Evolutionary conservation across 2,113 vertebrate genomes (phyloP).

Genomic region (Thymallus thymallus): DNA sequence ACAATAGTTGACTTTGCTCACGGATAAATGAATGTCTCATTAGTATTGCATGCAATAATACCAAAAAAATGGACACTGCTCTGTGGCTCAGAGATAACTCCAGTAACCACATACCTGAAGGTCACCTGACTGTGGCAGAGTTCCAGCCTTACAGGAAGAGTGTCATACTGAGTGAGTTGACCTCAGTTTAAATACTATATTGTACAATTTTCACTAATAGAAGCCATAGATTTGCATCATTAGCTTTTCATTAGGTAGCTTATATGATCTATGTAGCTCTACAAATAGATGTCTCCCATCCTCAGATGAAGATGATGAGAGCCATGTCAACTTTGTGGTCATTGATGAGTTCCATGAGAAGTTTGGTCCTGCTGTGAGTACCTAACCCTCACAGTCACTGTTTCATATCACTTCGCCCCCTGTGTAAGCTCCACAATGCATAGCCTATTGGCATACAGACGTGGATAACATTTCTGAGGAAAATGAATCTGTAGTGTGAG

Average conservation of each 20-base stretch:
- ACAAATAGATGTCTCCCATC: neutral
- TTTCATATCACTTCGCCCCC: neutral
- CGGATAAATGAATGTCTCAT: too few species aligned
- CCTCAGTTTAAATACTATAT: neutral
- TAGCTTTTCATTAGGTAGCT: too few species aligned
- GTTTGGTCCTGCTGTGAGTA: slow-evolving; percentile 72
- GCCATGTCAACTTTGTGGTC: slow-evolving; percentile 61
- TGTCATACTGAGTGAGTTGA: slow-evolving; percentile 42
- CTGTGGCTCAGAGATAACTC: slow-evolving; percentile 23
- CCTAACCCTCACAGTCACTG: neutral
- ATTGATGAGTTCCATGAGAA: slow-evolving; percentile 72
- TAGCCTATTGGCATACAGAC: too few species aligned
- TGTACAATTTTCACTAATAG: neutral
- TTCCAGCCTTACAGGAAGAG: slow-evolving; percentile 63
- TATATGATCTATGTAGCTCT: neutral
- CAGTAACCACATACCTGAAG: neutral
- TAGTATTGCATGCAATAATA: too few species aligned
- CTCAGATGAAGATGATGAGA: slow-evolving; percentile 52
- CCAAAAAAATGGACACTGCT: neutral
- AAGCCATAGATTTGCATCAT: too few species aligned
- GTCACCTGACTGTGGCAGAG: slow-evolving; percentile 42
- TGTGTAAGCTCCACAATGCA: neutral
- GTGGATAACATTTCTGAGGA: too few species aligned
- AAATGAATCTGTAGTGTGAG: neutral
- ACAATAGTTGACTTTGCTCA: too few species aligned